A percentile compares a stretch with the other conserved stretches of the same genome.
Conservation (phyloP, 2,113 vertebrate genomes). For the Scolopax mira region DNA sequence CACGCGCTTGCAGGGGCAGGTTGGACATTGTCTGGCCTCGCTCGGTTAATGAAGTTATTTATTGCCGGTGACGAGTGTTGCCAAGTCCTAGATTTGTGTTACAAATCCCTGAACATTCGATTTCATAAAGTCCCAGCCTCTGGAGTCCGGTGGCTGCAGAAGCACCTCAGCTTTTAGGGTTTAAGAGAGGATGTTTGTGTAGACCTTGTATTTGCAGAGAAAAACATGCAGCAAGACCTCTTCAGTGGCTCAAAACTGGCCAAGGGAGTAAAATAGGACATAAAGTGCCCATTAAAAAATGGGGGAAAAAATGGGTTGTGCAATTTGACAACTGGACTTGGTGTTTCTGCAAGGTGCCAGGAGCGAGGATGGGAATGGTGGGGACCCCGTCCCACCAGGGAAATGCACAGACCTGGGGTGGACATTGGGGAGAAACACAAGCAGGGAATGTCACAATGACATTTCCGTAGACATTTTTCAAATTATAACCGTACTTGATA, state of each 20-base stretch:
- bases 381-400: neutral
- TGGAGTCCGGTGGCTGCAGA: neutral
- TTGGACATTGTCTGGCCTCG: neutral
- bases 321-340: neutral
- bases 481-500: neutral
- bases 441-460: neutral
- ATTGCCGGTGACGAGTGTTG: neutral
- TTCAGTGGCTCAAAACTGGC: neutral
- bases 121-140: neutral
- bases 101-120: neutral
- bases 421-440: neutral
- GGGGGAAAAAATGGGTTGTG: neutral
- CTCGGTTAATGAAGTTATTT: neutral
- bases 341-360: neutral
- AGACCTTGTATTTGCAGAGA: neutral
- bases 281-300: neutral
- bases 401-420: neutral
- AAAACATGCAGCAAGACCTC: neutral
- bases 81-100: neutral
- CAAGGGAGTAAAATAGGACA: neutral
- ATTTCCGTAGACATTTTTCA: neutral
- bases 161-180: neutral
- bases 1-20: neutral
- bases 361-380: neutral
- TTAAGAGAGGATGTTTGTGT: neutral